These are phyloP conservation scores for Trematomus bernacchii DNA, from an alignment of 2,797 vertebrate species.

Conservation along the genomic window DNA sequence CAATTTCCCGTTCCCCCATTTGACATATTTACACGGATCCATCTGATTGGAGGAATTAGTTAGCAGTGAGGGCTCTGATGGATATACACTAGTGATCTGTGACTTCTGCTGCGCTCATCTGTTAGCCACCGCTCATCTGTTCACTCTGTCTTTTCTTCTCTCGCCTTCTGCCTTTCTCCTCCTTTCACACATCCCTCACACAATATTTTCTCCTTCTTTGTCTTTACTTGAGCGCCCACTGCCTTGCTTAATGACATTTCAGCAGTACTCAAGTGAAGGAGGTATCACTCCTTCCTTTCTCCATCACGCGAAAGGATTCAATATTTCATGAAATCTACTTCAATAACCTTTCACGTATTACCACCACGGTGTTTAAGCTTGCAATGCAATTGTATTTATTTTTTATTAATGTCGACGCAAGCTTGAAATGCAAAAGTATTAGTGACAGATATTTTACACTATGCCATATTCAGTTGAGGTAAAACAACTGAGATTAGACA, in stretches of 20 bases:
- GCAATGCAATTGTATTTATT: conserved; percentile 22
- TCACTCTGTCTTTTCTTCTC: conserved; percentile 68
- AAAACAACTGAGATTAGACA: conserved; percentile 31
- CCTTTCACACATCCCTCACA: conserved; percentile 37
- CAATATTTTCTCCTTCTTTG: conserved; percentile 42
- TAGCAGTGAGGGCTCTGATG: conserved; percentile 98
- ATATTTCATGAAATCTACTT: conserved; percentile 22
- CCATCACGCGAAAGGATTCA: conserved; percentile 25
- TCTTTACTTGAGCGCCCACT: conserved; percentile 25
- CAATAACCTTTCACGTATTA: conserved; percentile 15
- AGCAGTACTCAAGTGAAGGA: conserved; percentile 28
- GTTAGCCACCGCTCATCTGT: conserved; percentile 78
- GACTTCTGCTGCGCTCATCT: conserved; percentile 88
- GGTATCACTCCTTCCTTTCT: conserved; percentile 1
- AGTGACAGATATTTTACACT: conserved; percentile 38
- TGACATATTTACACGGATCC: conserved; percentile 99
- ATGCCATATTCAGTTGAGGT: conserved; percentile 24
- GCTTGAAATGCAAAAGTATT: conserved; percentile 27
- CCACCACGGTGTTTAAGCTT: conserved; percentile 11
- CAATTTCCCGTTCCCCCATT: conserved; percentile 99
- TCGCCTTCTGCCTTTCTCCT: conserved; percentile 45
- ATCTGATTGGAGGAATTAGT: conserved; percentile 99
- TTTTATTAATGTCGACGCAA: conserved; percentile 17
- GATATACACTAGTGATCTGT: conserved; percentile 99
- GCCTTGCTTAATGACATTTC: conserved; percentile 48